These are phyloP conservation scores for Chiridota heheva DNA, from an alignment of 35 echinoderm and acorn worm species.

Conservation along the genomic window DNA sequence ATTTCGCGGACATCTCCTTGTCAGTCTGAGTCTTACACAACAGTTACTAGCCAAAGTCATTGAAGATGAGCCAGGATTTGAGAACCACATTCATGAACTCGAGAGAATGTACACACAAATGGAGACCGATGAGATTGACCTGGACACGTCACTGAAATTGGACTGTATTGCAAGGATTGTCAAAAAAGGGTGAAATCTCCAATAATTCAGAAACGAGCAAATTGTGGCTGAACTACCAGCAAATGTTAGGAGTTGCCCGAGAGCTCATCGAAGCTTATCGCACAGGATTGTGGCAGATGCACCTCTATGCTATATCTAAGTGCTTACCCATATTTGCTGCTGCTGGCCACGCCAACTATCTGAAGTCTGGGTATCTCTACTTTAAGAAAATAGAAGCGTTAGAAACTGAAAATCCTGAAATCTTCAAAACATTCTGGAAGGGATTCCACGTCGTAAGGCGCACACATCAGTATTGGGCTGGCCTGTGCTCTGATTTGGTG, in stretches of 20 bases:
- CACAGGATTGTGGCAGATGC: constrained; percentile 22
- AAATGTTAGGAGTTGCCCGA: constrained; percentile 18
- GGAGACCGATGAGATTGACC: not conserved
- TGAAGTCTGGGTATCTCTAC: constrained; percentile 25
- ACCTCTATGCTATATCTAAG: constrained; percentile 4
- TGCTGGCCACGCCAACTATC: constrained; percentile 37
- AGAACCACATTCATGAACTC: not conserved
- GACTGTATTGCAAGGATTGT: not conserved
- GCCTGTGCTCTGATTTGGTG: constrained; percentile 2
- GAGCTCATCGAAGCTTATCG: constrained; percentile 30
- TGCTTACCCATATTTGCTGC: constrained; percentile 42
- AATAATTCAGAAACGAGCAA: constrained; percentile 31
- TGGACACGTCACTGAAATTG: not conserved
- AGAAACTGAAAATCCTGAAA: not conserved
- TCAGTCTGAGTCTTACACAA: constrained; percentile 44
- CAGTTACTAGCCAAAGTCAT: constrained; percentile 24
- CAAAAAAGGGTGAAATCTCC: constrained; percentile 20
- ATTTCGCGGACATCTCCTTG: constrained; percentile 64
- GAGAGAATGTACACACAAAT: not conserved
- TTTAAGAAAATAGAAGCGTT: not conserved
- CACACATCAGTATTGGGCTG: constrained; percentile 32
- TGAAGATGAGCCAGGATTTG: constrained; percentile 20
- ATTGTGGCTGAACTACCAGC: constrained; percentile 51
- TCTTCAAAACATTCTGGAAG: constrained; percentile 1
- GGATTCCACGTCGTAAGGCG: constrained; percentile 33